Evolutionary conservation across 2,797 vertebrate genomes (phyloP).

Genomic region (Anabacerthia variegaticeps): DNA sequence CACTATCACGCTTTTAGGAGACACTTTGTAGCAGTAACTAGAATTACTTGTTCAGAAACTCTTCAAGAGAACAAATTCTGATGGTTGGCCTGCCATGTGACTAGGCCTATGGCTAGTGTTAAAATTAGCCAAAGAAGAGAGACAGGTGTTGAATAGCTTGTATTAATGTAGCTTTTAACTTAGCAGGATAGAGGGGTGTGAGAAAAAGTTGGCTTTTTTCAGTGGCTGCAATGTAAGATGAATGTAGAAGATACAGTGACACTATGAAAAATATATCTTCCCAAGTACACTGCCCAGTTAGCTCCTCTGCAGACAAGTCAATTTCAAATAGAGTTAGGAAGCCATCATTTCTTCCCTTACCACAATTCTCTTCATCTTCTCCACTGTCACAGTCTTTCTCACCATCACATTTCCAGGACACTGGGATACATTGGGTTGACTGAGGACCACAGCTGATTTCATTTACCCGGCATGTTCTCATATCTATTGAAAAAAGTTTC

Average conservation of each 20-base stretch:
- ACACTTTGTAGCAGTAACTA: not conserved
- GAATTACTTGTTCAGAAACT: not conserved
- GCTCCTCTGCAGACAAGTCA: conserved; percentile 45
- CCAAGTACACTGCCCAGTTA: conserved; percentile 30
- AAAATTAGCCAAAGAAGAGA: not conserved
- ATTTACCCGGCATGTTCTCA: conserved; percentile 90
- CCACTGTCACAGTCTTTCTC: conserved; percentile 94
- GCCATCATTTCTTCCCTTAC: conserved; percentile 77
- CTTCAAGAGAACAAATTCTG: not conserved
- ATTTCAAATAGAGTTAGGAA: conserved; percentile 53
- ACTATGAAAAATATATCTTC: not conserved
- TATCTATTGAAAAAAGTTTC: conserved; percentile 79
- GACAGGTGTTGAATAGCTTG: not conserved
- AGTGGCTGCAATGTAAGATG: not conserved
- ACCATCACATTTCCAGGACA: conserved; percentile 96
- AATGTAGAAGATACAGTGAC: not conserved
- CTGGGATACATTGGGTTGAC: conserved; percentile 91
- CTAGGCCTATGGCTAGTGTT: not conserved
- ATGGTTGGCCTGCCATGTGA: not conserved
- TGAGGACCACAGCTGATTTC: conserved; percentile 92
- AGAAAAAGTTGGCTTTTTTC: not conserved
- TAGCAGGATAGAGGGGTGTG: not conserved
- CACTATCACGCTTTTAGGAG: not conserved
- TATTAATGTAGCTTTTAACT: not conserved
- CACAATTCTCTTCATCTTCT: conserved; percentile 93